phyloP scores from a whole-genome alignment of 1,140 invertebrate species.

The Caerostris darwini region DNA sequence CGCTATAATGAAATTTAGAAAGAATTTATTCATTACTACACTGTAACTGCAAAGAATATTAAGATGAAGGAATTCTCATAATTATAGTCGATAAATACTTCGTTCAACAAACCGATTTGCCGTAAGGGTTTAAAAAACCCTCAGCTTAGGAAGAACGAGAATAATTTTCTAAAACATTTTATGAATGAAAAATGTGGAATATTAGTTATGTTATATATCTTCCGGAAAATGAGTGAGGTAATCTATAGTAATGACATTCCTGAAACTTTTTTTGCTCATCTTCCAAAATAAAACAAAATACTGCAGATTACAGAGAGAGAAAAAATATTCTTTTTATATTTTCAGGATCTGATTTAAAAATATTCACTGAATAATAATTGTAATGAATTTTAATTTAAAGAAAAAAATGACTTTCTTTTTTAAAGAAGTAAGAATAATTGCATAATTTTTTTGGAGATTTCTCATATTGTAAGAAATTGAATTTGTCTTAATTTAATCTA shows the following conservation, averaged over 20 bases:
- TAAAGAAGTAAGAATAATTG: no score
- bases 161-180: neutral
- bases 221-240: neutral
- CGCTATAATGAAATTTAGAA: neutral
- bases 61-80: neutral
- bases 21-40: neutral
- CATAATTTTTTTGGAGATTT: no score
- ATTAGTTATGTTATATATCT: conserved; percentile 30
- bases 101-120: neutral
- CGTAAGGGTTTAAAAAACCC: neutral
- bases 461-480: no score
- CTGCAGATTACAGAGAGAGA: no score
- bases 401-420: no score
- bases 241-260: conserved; percentile 13
- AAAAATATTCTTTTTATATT: no score
- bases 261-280: neutral
- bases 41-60: neutral
- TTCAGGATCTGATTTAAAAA: no score
- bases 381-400: no score
- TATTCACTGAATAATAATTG: no score
- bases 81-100: conserved; percentile 20
- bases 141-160: neutral
- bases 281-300: neutral
- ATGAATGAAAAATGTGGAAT: neutral
- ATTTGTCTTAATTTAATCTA: no score